These are phyloP conservation scores for Tachystola acroxantha DNA, from an alignment of 2,888 invertebrate genomes.

Conservation along the genomic window DNA sequence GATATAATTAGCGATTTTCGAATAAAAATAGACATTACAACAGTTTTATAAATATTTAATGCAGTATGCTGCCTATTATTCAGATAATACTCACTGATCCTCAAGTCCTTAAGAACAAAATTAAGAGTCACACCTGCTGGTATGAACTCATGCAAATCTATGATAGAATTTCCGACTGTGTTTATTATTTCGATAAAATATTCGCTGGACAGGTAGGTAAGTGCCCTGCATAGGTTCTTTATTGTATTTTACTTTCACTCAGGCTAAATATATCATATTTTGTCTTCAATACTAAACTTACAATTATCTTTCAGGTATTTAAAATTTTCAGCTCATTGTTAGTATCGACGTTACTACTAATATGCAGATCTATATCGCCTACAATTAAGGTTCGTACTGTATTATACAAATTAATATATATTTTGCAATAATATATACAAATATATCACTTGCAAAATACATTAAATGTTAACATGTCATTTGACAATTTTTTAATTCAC, in stretches of 20 bases:
- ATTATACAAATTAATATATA: no score
- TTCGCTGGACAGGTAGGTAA: constrained; percentile 42
- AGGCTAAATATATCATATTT: no score
- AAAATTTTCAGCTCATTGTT: constrained; percentile 46
- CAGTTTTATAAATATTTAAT: no score
- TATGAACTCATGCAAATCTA: constrained; percentile 58
- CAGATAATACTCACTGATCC: neutral
- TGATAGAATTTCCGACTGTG: constrained; percentile 46
- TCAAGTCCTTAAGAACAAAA: neutral
- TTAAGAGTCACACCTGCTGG: constrained; percentile 35
- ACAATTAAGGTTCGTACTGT: constrained; percentile 38
- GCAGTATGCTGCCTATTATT: no score
- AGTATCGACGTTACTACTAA: constrained; percentile 36
- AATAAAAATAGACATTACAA: no score
- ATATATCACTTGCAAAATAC: no score
- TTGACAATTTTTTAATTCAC: no score
- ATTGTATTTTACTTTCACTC: neutral
- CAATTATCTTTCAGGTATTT: constrained; percentile 38
- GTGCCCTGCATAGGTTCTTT: neutral
- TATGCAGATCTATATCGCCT: constrained; percentile 48
- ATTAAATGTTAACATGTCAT: neutral
- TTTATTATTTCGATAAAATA: constrained; percentile 45
- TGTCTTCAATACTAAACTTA: no score
- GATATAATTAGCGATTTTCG: no score
- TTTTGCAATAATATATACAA: no score